A percentile compares a stretch with the other conserved stretches of the same genome.
These are phyloP conservation scores for Julus scandinavius DNA, from an alignment of 2,888 invertebrate species.

Conservation along the genomic window DNA sequence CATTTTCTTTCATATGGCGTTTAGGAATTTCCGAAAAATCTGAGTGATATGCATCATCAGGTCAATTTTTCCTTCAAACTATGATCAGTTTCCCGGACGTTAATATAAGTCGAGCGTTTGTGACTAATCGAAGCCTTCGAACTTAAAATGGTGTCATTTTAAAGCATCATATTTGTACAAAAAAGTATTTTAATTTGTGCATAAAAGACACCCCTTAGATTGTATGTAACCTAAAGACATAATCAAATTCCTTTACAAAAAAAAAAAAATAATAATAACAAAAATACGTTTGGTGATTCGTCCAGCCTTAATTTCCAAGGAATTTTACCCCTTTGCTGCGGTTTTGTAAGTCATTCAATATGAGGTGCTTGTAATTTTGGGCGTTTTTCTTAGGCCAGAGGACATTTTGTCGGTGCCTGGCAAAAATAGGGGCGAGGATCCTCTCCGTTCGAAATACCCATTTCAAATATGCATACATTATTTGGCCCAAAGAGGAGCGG, in stretches of 20 bases:
- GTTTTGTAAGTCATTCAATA: not conserved
- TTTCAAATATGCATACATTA: not conserved
- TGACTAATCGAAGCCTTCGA: too few relatives aligned
- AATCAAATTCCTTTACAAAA: not conserved
- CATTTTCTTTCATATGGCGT: too few relatives aligned
- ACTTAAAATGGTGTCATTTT: too few relatives aligned
- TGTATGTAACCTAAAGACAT: not conserved
- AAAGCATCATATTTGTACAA: too few relatives aligned
- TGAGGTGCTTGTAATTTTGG: not conserved
- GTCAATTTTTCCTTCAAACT: too few relatives aligned
- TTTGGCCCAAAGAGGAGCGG: not conserved
- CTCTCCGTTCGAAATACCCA: not conserved
- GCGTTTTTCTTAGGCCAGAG: conserved; percentile 1
- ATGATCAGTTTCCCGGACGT: too few relatives aligned
- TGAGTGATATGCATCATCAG: too few relatives aligned
- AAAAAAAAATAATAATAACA: too few relatives aligned
- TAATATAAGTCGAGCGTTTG: too few relatives aligned
- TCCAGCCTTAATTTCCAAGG: not conserved
- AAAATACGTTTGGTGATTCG: not conserved
- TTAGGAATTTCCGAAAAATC: too few relatives aligned
- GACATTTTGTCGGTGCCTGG: not conserved
- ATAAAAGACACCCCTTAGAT: not conserved
- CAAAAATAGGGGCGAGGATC: not conserved
- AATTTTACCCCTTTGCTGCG: not conserved
- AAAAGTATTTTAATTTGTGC: not conserved